A percentile compares a stretch with the other conserved stretches of the same genome.
Conservation (phyloP, 2,888 invertebrate genomes). For the Enchytraeus crypticus region DNA sequence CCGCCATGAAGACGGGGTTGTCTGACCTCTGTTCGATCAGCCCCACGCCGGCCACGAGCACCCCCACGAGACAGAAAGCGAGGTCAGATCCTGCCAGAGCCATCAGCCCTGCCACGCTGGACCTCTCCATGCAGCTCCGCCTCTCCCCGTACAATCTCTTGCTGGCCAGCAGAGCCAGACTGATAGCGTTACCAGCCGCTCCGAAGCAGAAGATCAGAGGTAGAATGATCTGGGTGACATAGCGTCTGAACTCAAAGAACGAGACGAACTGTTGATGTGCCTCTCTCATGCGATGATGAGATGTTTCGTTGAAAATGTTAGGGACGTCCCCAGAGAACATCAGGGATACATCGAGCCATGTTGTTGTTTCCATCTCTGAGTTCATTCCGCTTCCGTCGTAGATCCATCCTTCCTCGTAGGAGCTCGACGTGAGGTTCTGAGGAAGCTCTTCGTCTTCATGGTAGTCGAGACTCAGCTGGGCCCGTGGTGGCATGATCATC, state of each 20-base stretch:
- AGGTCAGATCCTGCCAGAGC: conserved; percentile 69
- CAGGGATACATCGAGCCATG: too few relatives aligned
- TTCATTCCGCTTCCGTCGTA: too few relatives aligned
- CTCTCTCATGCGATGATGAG: too few relatives aligned
- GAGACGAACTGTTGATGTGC: too few relatives aligned
- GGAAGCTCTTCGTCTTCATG: too few relatives aligned
- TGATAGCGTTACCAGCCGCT: conserved; percentile 67
- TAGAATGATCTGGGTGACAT: conserved; percentile 51
- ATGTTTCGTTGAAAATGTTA: too few relatives aligned
- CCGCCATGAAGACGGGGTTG: background rate
- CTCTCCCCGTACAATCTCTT: conserved; percentile 31
- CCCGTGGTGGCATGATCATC: too few relatives aligned
- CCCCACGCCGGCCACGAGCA: conserved; percentile 51
- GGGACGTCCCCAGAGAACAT: too few relatives aligned
- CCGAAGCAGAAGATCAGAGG: conserved; percentile 64
- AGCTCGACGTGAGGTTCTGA: too few relatives aligned
- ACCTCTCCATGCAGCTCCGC: conserved; percentile 63
- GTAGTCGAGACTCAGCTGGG: too few relatives aligned
- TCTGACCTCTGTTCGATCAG: background rate
- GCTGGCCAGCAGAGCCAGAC: conserved; percentile 66
- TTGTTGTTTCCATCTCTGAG: too few relatives aligned
- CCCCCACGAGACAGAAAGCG: conserved; percentile 51
- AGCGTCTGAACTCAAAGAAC: background rate
- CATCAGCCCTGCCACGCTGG: conserved; percentile 65
- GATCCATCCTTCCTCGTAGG: too few relatives aligned